phyloP scores from a whole-genome alignment of 2,797 vertebrate genomes.

The Enteromius treurensis region DNA sequence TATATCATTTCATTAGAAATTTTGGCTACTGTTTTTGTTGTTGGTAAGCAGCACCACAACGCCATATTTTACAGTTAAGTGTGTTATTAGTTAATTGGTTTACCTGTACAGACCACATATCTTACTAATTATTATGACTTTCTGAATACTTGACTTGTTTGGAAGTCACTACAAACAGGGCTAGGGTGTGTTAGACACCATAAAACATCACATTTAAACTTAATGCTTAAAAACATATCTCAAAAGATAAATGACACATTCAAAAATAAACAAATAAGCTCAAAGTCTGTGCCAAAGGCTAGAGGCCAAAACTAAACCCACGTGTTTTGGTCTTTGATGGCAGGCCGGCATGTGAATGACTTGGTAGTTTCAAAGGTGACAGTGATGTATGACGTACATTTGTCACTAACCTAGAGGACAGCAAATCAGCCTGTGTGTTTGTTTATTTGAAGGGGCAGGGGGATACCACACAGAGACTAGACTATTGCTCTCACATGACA shows the following conservation, averaged over 20 bases:
- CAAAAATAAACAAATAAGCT: slow-evolving; percentile 32
- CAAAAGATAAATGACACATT: background rate
- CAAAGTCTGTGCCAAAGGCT: background rate
- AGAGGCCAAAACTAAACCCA: slow-evolving; percentile 42
- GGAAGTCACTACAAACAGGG: background rate
- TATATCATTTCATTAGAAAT: background rate
- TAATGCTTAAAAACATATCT: slow-evolving; percentile 5
- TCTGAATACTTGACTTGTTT: background rate
- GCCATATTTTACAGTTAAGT: background rate
- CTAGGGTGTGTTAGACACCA: background rate
- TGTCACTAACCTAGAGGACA: slow-evolving; percentile 59
- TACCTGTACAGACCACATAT: background rate
- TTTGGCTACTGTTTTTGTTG: background rate
- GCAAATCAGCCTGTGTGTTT: slow-evolving; percentile 41
- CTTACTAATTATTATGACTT: background rate
- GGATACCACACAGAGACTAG: slow-evolving; percentile 43
- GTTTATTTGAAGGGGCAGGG: slow-evolving; percentile 36
- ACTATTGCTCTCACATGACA: slow-evolving; percentile 49
- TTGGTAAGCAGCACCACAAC: background rate
- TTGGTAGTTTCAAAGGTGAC: slow-evolving; percentile 48
- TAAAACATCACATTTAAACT: background rate
- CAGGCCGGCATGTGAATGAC: slow-evolving; percentile 41
- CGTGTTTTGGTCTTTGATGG: slow-evolving; percentile 48
- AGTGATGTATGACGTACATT: slow-evolving; percentile 56
- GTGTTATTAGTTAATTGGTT: background rate